A percentile compares a stretch with the other conserved stretches of the same genome.
Conservation (phyloP, 2,888 invertebrate genomes). For the Chymomyza procnemis region DNA sequence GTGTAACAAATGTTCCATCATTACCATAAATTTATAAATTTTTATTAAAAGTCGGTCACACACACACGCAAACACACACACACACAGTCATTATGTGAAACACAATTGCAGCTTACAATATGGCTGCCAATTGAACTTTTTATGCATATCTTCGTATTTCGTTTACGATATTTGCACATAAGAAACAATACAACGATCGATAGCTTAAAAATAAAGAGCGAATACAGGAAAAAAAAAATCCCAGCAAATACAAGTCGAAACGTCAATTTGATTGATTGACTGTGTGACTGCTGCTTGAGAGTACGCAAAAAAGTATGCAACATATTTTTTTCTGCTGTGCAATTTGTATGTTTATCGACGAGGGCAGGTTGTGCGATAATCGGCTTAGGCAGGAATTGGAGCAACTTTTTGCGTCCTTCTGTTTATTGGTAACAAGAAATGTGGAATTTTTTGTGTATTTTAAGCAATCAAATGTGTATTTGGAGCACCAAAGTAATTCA, state of each 20-base stretch:
- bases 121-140: not conserved
- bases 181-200: conserved; percentile 9
- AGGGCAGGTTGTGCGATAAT: not conserved
- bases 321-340: conserved; percentile 22
- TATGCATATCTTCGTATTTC: not conserved
- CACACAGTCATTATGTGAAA: not conserved
- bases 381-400: conserved; percentile 15
- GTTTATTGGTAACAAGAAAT: no score
- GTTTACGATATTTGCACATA: not conserved
- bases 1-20: not conserved
- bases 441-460: no score
- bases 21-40: not conserved
- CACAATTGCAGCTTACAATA: not conserved
- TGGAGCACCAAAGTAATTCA: no score
- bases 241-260: conserved; percentile 34
- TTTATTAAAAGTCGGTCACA: not conserved
- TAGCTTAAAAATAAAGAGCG: not conserved
- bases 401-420: no score
- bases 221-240: conserved; percentile 28
- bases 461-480: no score
- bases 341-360: not conserved
- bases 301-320: conserved; percentile 22
- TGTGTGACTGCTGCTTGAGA: conserved; percentile 4
- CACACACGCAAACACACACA: not conserved
- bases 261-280: conserved; percentile 57